Conservation (phyloP, 2,113 vertebrate genomes). For the Platichthys flesus region DNA sequence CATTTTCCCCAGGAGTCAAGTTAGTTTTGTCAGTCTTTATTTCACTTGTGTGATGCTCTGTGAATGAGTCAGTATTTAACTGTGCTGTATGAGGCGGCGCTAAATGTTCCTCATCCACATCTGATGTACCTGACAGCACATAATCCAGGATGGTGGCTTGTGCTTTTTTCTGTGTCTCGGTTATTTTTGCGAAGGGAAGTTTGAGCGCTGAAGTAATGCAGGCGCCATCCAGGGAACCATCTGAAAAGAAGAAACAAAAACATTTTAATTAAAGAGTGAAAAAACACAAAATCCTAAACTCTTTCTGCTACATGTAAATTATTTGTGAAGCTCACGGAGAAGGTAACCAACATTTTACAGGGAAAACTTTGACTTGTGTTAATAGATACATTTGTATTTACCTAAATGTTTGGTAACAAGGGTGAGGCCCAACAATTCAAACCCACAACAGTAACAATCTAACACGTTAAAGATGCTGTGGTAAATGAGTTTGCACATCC, state of each 20-base stretch:
- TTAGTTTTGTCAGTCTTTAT: background rate
- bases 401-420: too few species aligned
- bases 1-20: background rate
- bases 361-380: too few species aligned
- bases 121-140: background rate
- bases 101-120: conserved; percentile 12
- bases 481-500: too few species aligned
- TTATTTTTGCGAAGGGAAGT: conserved; percentile 11
- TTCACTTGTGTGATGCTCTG: background rate
- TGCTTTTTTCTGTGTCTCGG: background rate
- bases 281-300: too few species aligned
- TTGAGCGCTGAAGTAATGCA: conserved; percentile 60
- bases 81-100: background rate
- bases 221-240: conserved; percentile 35
- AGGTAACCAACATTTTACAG: too few species aligned
- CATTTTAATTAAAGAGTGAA: too few species aligned
- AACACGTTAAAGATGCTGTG: too few species aligned
- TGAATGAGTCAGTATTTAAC: background rate
- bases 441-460: too few species aligned
- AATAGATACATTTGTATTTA: too few species aligned
- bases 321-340: too few species aligned
- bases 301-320: too few species aligned
- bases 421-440: too few species aligned
- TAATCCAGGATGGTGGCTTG: background rate
- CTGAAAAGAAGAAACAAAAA: conserved; percentile 36